Evolutionary conservation across 2,888 invertebrate genomes (phyloP).

Genomic region (Trachelus troglodyta): DNA sequence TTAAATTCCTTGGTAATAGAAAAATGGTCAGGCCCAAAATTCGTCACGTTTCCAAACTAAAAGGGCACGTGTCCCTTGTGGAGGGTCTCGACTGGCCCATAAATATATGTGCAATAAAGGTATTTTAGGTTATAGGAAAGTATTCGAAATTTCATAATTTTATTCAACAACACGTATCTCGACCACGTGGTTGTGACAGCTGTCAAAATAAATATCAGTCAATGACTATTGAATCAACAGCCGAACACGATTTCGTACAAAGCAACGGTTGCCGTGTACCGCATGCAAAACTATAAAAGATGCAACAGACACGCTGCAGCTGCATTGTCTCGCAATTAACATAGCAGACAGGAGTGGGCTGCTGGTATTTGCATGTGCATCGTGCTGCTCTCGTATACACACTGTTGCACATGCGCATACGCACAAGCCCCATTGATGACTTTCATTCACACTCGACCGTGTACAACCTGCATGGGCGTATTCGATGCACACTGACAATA

Average conservation of each 20-base stretch:
- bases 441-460: conserved; percentile 41
- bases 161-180: neutral
- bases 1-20: neutral
- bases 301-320: neutral
- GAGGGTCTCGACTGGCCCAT: conserved; percentile 11
- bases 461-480: conserved; percentile 35
- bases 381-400: neutral
- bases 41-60: conserved; percentile 1
- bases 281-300: neutral
- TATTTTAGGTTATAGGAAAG: neutral
- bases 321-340: conserved; percentile 25
- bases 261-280: neutral
- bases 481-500: conserved; percentile 9
- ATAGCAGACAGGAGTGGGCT: conserved; percentile 35
- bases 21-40: neutral
- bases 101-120: conserved; percentile 3
- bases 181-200: neutral
- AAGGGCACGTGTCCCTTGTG: conserved; percentile 22
- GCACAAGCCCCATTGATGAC: conserved; percentile 42
- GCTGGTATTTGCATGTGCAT: conserved; percentile 2
- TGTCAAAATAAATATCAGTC: neutral
- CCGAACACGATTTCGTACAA: neutral
- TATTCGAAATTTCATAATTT: neutral
- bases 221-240: neutral
- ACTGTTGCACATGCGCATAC: conserved; percentile 14